Conservation (phyloP, 2,888 invertebrate genomes). For the Drosophila vallismaia region DNA sequence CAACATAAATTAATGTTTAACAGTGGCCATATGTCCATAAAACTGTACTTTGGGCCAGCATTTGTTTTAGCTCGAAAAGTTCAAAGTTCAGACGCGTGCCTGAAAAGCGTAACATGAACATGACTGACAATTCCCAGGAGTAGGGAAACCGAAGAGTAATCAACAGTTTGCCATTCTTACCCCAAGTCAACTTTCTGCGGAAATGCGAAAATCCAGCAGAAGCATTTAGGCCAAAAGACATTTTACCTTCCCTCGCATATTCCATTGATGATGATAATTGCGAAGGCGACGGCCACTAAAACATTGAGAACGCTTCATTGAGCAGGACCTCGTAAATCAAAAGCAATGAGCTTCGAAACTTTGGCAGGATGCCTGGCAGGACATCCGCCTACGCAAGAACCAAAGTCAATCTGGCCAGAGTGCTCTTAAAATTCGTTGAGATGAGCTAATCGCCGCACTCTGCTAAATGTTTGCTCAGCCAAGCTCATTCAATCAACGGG, state of each 20-base stretch:
- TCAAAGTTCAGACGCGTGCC: slow-evolving; percentile 71
- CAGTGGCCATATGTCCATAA: slow-evolving; percentile 23
- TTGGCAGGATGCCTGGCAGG: slow-evolving; percentile 25
- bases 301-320: slow-evolving; percentile 56
- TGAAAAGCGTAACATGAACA: slow-evolving; percentile 22
- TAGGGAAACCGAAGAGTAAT: slow-evolving; percentile 45
- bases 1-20: slow-evolving; percentile 29
- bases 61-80: slow-evolving; percentile 48
- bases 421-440: slow-evolving; percentile 66
- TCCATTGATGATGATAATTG: slow-evolving; percentile 58
- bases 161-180: slow-evolving; percentile 71
- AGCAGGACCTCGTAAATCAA: slow-evolving; percentile 60
- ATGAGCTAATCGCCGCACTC: slow-evolving; percentile 59
- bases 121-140: slow-evolving; percentile 57
- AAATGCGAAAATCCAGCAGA: slow-evolving; percentile 50
- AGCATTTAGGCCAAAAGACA: slow-evolving; percentile 34
- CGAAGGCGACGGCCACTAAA: slow-evolving; percentile 47
- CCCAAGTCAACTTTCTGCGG: slow-evolving; percentile 9
- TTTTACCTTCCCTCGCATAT: not conserved
- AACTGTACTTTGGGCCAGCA: slow-evolving; percentile 20
- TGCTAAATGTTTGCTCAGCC: slow-evolving; percentile 30
- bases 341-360: slow-evolving; percentile 40
- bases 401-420: slow-evolving; percentile 49
- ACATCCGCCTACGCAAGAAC: slow-evolving; percentile 24
- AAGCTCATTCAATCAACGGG: slow-evolving; percentile 45